Evolutionary conservation across 2,888 invertebrate species (phyloP), one percentile per base, ranked within the genome.

Genomic region (Hypena proboscidalis): DNA sequence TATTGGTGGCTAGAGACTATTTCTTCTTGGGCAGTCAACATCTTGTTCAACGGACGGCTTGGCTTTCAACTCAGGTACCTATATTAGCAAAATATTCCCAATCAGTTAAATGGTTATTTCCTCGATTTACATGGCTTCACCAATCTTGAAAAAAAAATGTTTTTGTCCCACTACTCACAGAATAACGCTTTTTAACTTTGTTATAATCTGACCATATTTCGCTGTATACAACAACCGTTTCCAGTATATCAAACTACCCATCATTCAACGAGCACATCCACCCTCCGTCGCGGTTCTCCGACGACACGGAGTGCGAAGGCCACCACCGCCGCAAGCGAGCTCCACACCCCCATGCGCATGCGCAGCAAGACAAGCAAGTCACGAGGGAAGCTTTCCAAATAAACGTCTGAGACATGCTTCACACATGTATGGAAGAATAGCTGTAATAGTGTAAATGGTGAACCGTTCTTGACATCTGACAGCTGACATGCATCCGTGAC

Each of bases 221-320:
- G 2, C 14, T 19, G 9, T 8, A 30, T 31, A n/a, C 20, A 26
- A 40, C 33, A 20, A 22, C 13, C 23, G 23, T 5, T 78, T 90
- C 60, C 90, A 95, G 95, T 91, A 95, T 95, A 92, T 95, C 95
- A 67, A 95, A 95, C 85, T 94, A 94, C 86, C 94, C 94, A 70
- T 95, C 94, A 84, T 95, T 95, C 92, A 95, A 94, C 92, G 95
- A 95, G 75, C 94, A 95, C 85, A 95, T 96, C 77, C 95, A 97
- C 91, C 97, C 96, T 72, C 96, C 97, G 74, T 94, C 95, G 74
- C 94, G 96, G 58, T 97, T 97, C 92, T 96, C 96, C 67, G 97
- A 97, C 92, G 93, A 93, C 79, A 92, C 93, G 39, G 93, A 93
- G 72, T 92, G 92, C 84, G 93, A 93, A 76, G 86, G 76, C 0